A percentile compares a stretch with the other conserved stretches of the same genome.
Conservation (phyloP, 2,797 vertebrate genomes). For the Chlorospingus semifuscus region DNA sequence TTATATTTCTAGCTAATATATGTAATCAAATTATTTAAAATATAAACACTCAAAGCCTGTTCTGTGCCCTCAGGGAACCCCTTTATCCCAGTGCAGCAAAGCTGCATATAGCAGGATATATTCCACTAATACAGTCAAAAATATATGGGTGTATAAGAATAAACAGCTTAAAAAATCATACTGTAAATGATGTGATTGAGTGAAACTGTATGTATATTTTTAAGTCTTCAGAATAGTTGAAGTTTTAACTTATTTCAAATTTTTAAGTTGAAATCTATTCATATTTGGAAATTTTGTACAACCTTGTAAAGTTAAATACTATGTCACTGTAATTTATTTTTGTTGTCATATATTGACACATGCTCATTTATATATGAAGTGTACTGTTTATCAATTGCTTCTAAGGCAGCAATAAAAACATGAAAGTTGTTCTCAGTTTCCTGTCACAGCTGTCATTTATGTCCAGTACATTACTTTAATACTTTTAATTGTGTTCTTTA, state of each 20-base stretch:
- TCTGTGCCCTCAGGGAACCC: constrained; percentile 71
- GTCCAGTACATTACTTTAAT: neutral
- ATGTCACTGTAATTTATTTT: constrained; percentile 73
- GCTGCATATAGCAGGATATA: constrained; percentile 52
- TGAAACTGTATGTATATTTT: constrained; percentile 68
- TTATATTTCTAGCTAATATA: constrained; percentile 24
- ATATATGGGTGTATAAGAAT: constrained; percentile 51
- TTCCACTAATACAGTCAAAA: constrained; percentile 52
- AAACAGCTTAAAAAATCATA: constrained; percentile 56
- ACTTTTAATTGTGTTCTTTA: neutral
- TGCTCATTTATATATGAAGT: constrained; percentile 72
- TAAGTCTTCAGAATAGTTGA: constrained; percentile 64
- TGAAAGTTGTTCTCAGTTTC: constrained; percentile 64
- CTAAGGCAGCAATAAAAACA: constrained; percentile 76
- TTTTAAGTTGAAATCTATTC: constrained; percentile 69
- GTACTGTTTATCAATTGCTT: constrained; percentile 74
- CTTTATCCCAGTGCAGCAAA: constrained; percentile 47
- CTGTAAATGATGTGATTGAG: constrained; percentile 62
- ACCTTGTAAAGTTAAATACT: constrained; percentile 74
- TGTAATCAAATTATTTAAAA: constrained; percentile 27
- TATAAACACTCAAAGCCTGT: constrained; percentile 55
- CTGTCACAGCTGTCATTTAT: constrained; percentile 33
- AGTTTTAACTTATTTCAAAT: constrained; percentile 72
- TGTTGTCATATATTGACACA: constrained; percentile 68
- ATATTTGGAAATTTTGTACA: constrained; percentile 71